Percentiles rank a stretch among this genome's conserved stretches.
phyloP scores from a whole-genome alignment of 1,140 invertebrate genomes.

The Trachymyrmex cornetzi region DNA sequence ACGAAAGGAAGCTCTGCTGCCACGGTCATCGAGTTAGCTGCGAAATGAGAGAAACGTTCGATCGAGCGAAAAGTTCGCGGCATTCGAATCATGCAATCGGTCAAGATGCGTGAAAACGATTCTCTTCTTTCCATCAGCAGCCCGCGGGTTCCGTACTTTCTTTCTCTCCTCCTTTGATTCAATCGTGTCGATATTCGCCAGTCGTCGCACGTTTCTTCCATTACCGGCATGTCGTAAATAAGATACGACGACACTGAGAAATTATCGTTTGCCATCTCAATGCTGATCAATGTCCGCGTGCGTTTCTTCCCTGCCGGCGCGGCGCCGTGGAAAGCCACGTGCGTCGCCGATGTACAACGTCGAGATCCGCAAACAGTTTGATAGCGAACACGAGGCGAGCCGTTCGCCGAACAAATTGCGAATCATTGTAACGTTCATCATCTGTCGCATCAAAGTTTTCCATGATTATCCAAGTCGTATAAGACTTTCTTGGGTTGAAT shows the following conservation, averaged over 20 bases:
- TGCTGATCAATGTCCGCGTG: slow-evolving; percentile 42
- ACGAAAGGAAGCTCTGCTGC: slow-evolving; percentile 8
- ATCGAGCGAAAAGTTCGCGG: slow-evolving; percentile 56
- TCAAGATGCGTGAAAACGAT: slow-evolving; percentile 40
- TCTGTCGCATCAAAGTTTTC: slow-evolving; percentile 13
- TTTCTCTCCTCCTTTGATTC: slow-evolving; percentile 69
- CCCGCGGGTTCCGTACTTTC: slow-evolving; percentile 47
- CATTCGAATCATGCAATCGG: slow-evolving; percentile 14
- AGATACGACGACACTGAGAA: slow-evolving; percentile 76
- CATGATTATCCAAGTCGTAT: neutral
- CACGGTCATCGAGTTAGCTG: neutral
- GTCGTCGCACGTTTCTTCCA: slow-evolving; percentile 81
- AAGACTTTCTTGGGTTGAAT: neutral
- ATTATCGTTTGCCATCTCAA: slow-evolving; percentile 75
- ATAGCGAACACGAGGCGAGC: slow-evolving; percentile 38
- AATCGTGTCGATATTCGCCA: slow-evolving; percentile 78
- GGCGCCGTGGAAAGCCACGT: slow-evolving; percentile 62
- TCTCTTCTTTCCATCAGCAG: slow-evolving; percentile 48
- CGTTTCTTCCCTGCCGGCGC: slow-evolving; percentile 44
- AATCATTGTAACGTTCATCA: slow-evolving; percentile 57
- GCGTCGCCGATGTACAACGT: slow-evolving; percentile 31
- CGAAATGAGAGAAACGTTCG: neutral
- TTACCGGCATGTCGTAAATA: slow-evolving; percentile 81
- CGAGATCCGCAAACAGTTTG: slow-evolving; percentile 35
- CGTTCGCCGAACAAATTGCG: slow-evolving; percentile 30